A percentile compares a stretch with the other conserved stretches of the same genome.
Conservation (phyloP, 1,140 invertebrate species). For the Chionoecetes opilio region DNA sequence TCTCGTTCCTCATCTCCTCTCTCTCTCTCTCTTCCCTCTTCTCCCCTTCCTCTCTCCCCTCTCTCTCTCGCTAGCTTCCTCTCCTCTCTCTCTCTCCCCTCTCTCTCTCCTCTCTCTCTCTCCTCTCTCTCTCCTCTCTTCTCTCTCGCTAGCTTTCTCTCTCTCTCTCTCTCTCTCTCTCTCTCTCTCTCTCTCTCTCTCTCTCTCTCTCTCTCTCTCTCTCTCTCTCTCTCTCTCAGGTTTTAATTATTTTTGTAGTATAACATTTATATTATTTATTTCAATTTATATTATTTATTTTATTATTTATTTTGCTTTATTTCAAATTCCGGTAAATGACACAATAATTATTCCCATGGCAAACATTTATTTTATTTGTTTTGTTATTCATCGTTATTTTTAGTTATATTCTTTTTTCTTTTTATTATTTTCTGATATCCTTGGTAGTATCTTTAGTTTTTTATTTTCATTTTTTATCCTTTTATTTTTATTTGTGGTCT, state of each 20-base stretch:
- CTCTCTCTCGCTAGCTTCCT: background rate
- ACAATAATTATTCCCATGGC: too few relatives aligned
- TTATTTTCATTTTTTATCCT: background rate
- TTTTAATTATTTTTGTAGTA: background rate
- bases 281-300: background rate
- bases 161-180: conserved; percentile 24
- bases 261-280: too few relatives aligned
- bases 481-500: background rate
- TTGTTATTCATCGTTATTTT: background rate
- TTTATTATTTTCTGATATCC: background rate
- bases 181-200: background rate
- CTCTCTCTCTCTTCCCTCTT: background rate
- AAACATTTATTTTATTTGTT: too few relatives aligned
- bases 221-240: background rate
- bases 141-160: background rate
- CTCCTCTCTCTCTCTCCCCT: background rate
- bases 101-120: background rate
- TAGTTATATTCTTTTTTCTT: background rate
- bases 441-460: too few relatives aligned
- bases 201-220: background rate
- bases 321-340: too few relatives aligned
- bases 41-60: too few relatives aligned
- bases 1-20: background rate
- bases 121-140: background rate
- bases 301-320: too few relatives aligned